A percentile compares a stretch with the other conserved stretches of the same genome.
Evolutionary conservation across 2,113 vertebrate species (phyloP).

Genomic region (Neopipo cinnamomea): DNA sequence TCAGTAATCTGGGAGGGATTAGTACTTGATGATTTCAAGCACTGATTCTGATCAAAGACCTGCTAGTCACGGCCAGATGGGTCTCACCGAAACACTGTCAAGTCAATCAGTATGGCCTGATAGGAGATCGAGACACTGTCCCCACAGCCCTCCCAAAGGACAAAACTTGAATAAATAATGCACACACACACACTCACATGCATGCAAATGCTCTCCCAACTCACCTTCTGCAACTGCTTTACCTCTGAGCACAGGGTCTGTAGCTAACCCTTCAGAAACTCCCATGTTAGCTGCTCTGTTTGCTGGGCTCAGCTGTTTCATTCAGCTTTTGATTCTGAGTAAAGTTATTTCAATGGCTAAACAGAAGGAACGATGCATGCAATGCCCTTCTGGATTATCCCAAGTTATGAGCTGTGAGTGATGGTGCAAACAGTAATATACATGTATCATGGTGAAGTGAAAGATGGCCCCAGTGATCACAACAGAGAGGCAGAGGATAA

Average conservation of each 20-base stretch:
- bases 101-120: neutral
- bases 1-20: slow-evolving; percentile 38
- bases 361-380: slow-evolving; percentile 11
- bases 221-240: neutral
- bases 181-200: neutral
- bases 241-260: neutral
- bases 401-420: slow-evolving; percentile 16
- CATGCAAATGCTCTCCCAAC: neutral
- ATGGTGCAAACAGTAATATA: slow-evolving; percentile 32
- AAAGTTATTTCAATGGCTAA: slow-evolving; percentile 51
- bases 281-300: slow-evolving; percentile 31
- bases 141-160: neutral
- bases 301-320: slow-evolving; percentile 51
- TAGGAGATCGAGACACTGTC: neutral
- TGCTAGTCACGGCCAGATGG: slow-evolving; percentile 9
- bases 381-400: slow-evolving; percentile 23
- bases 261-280: neutral
- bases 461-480: slow-evolving; percentile 14
- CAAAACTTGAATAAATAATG: neutral
- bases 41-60: slow-evolving; percentile 45
- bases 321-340: slow-evolving; percentile 32
- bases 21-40: slow-evolving; percentile 45
- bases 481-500: slow-evolving; percentile 32
- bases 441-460: neutral
- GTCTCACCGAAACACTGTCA: neutral